These are phyloP conservation scores for Pteropus rufus DNA, from an alignment of 2,797 vertebrate species.

Conservation along the genomic window DNA sequence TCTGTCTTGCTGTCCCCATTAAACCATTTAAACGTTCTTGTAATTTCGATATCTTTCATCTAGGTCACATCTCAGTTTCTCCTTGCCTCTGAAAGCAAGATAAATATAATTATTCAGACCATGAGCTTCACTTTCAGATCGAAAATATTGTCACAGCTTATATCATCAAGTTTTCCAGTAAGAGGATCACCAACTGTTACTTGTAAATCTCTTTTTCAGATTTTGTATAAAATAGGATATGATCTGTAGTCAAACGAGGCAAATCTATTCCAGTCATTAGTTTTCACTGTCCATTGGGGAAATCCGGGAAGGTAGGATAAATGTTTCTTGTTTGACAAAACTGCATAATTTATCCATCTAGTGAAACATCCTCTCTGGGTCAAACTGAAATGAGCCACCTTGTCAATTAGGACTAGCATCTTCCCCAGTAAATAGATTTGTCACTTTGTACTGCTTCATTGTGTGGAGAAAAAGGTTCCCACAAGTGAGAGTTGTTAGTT, in stretches of 20 bases:
- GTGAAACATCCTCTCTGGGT: conserved; percentile 40
- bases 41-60: conserved; percentile 40
- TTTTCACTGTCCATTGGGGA: conserved; percentile 23
- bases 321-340: conserved; percentile 33
- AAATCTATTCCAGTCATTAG: conserved; percentile 51
- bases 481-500: neutral
- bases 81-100: conserved; percentile 40
- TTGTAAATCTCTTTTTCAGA: conserved; percentile 44
- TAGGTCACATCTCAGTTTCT: conserved; percentile 7
- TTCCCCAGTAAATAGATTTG: conserved; percentile 24
- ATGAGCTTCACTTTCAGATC: conserved; percentile 9
- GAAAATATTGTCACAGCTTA: conserved; percentile 46
- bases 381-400: conserved; percentile 40
- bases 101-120: conserved; percentile 55
- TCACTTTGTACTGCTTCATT: neutral
- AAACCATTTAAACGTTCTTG: conserved; percentile 41
- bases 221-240: conserved; percentile 34
- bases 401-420: conserved; percentile 44
- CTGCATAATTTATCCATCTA: conserved; percentile 15
- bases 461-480: neutral
- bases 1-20: neutral
- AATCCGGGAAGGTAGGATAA: neutral
- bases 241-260: conserved; percentile 28
- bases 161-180: conserved; percentile 19
- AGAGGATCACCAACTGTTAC: conserved; percentile 11